Base-by-base conservation (phyloP, 2,888 invertebrate genomes). In the Drosophila mettleri region DNA sequence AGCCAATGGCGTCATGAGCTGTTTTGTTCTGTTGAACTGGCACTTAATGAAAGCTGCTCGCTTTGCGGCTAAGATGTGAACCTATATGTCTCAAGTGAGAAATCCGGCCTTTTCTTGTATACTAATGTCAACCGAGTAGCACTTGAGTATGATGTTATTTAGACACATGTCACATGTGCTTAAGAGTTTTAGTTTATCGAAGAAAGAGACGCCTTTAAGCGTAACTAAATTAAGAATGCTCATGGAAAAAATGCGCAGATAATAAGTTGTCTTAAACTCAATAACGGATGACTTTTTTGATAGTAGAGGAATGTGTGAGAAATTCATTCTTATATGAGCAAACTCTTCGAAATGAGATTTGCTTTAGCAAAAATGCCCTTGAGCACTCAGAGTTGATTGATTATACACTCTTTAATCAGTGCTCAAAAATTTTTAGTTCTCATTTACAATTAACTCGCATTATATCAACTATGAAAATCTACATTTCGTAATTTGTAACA, bases 21-120 rank as follows among this genome's bases (percentile, higher is more conserved):
- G 49, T 29, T 54, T 24, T 36, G 65, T 18, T 41, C 49, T 57
- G 34, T 51, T 38, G 31, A 22, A 46, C 10, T 46, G 22, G 18
- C 54, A 63, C 67, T 68, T 72, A 64, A 72, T 75, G 75, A 72
- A 67, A 58, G 63, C 54, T 24, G 57, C 31, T 45, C 22, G 31
- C 31, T 38, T 55, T 71, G 53, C 59, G 69, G 20, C 49, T 6
- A 22, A n/a, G 34, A 49, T 22, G 33, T 27, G 57, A 67, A 53
- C 27, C 46, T 33, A 63, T 49, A 39, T 59, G 74, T 64, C 59
- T 52, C 57, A 45, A 76, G 68, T 60, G 74, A 31, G 53, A 61
- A 49, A 51, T 55, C 36, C 59, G 51, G 55, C 57, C 52, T 60
- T 60, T 76, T 67, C 59, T 65, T 58, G 43, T 54, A 7, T 2